Evolutionary conservation across 2,113 vertebrate species (phyloP).

Genomic region (Nothocercus julius): DNA sequence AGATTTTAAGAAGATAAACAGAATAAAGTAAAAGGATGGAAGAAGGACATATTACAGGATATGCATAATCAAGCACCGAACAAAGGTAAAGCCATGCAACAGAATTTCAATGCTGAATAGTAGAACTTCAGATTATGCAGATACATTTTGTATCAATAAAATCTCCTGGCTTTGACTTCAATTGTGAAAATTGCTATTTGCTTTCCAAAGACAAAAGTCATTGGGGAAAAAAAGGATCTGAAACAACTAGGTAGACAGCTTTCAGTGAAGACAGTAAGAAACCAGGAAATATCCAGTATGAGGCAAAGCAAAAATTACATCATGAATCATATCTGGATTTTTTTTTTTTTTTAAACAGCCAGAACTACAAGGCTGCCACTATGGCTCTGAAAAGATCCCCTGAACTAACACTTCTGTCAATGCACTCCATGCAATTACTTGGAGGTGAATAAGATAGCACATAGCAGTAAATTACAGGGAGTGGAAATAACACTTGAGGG

Average conservation of each 20-base stretch:
- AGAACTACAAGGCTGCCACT: neutral
- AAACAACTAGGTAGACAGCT: slow-evolving; percentile 12
- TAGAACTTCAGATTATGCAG: neutral
- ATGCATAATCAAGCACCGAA: neutral
- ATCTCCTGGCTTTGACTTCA: neutral
- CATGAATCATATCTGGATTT: neutral
- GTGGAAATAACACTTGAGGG: slow-evolving; percentile 1
- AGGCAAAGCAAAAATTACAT: neutral
- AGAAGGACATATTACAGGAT: neutral
- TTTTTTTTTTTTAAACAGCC: neutral
- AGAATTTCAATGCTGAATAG: neutral
- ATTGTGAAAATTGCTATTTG: neutral
- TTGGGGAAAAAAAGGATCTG: neutral
- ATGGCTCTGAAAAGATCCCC: neutral
- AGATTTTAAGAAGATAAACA: neutral
- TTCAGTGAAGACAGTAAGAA: neutral
- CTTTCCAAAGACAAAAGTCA: neutral
- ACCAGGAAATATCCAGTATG: neutral
- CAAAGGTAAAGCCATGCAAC: neutral
- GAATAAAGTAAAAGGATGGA: neutral
- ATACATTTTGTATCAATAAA: neutral
- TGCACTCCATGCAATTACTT: slow-evolving; percentile 13
- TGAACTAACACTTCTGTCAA: slow-evolving; percentile 40
- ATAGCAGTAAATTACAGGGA: slow-evolving; percentile 2
- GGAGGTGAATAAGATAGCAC: neutral